Base-by-base conservation (phyloP, 2,888 invertebrate species). In the Cheilosia vulpina region DNA sequence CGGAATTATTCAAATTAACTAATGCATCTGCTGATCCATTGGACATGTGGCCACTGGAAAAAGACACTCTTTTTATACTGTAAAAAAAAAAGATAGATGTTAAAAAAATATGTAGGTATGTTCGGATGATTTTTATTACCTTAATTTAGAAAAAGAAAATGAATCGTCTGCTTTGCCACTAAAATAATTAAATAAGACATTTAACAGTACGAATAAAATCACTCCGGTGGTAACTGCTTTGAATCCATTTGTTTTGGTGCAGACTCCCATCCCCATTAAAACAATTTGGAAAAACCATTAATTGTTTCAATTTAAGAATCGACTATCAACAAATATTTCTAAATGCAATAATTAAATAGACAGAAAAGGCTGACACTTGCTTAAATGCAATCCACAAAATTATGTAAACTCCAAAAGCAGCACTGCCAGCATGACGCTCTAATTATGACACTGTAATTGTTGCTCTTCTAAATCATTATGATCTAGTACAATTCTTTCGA, bases 131-230 rank as follows among this genome's bases (percentile, higher is more conserved):
- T 55, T 47, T 17, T 73, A 71, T 80, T 83, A 91, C 91, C 91
- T 91, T 71, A 90, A 87, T 66, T 89, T 91, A 79, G 91, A 90
- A 45, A 91, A 89, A 2, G 89, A 90, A 24, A 90, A 89, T 43
- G 89, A 87, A 19, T 88, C 89, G 62, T 90, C 89, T 4, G 88
- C 88, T 68, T 89, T 88, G 85, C 88, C 87, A 89, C 89, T 90
- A 72, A 90, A 87, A 88, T 91, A 91, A 88, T 90, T 90, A 87
- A 91, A 88, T 87, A 92, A 88, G 68, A 92, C 85, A 85, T 90
- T 90, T 31, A 90, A 87, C 57, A 89, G 73, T 50, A 90, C 79
- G 78, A 92, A 88, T 87, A 92, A 88, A 87, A 90, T 88, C 82
- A 91, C 89, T 79, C 89, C 89, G 73, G 89, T 79, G 79, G 89